These are phyloP conservation scores for Meloidogyne hapla DNA, from an alignment of 1,140 invertebrate genomes.

Conservation along the genomic window DNA sequence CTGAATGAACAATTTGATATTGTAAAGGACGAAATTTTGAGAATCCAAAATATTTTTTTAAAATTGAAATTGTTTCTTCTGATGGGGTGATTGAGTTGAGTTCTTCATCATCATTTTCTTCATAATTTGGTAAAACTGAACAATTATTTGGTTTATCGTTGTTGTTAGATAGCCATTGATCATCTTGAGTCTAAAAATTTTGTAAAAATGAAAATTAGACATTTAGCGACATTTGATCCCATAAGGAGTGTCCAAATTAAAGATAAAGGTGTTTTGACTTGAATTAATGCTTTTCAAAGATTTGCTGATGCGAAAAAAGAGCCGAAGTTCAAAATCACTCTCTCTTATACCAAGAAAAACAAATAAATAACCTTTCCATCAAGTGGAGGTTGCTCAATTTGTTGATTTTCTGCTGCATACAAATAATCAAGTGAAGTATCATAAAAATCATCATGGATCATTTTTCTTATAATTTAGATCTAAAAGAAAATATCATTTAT, in stretches of 20 bases:
- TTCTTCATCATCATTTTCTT: background rate
- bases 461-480: too few species aligned
- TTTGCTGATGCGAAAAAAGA: too few species aligned
- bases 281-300: too few species aligned
- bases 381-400: too few species aligned
- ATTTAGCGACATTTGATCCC: too few species aligned
- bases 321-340: too few species aligned
- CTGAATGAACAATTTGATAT: slow-evolving; percentile 29
- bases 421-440: slow-evolving; percentile 18
- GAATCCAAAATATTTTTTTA: slow-evolving; percentile 33
- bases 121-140: background rate
- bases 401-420: background rate
- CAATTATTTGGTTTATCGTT: background rate
- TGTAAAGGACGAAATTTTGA: slow-evolving; percentile 35
- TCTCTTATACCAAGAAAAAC: too few species aligned
- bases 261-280: too few species aligned
- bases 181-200: background rate
- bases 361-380: too few species aligned
- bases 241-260: too few species aligned
- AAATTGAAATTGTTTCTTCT: slow-evolving; percentile 7
- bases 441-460: slow-evolving; percentile 34
- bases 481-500: too few species aligned
- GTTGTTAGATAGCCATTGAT: background rate
- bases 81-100: background rate
- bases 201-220: too few species aligned